A percentile compares a stretch with the other conserved stretches of the same genome.
These are phyloP conservation scores for Aplysina aerophoba DNA, from an alignment of 37 sponge, comb jelly and placozoan genomes.

Conservation along the genomic window DNA sequence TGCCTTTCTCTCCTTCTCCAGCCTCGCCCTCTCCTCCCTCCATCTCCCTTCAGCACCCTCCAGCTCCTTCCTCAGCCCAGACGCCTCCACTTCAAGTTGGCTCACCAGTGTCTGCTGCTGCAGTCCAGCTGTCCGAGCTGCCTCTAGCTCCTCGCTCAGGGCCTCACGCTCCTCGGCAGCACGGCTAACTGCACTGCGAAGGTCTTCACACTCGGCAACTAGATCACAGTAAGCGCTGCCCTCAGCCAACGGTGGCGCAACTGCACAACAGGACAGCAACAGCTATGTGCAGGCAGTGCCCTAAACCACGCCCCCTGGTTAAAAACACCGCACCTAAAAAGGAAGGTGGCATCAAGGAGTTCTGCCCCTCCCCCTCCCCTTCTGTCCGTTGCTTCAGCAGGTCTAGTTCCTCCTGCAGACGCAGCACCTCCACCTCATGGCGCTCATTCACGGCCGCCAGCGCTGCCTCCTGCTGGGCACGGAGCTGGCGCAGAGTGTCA, in stretches of 20 bases:
- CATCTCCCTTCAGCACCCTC: background rate
- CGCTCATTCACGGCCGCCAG: constrained; percentile 2
- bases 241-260: background rate
- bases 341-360: background rate
- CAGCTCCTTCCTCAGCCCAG: background rate
- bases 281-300: background rate
- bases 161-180: background rate
- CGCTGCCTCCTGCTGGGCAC: background rate
- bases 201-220: constrained; percentile 18
- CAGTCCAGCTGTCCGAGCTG: too few species aligned
- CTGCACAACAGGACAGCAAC: background rate
- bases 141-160: background rate
- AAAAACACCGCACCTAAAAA: background rate
- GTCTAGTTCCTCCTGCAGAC: constrained; percentile 4
- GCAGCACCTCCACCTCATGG: background rate
- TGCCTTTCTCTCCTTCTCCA: background rate
- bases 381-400: background rate
- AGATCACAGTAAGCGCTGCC: background rate
- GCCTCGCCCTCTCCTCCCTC: background rate
- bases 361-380: background rate
- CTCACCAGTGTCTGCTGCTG: background rate
- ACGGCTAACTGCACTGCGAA: background rate
- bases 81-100: background rate
- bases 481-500: background rate
- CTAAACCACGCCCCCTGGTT: too few species aligned